phyloP scores from a whole-genome alignment of 2,797 vertebrate species.

The Macropus fuliginosus region DNA sequence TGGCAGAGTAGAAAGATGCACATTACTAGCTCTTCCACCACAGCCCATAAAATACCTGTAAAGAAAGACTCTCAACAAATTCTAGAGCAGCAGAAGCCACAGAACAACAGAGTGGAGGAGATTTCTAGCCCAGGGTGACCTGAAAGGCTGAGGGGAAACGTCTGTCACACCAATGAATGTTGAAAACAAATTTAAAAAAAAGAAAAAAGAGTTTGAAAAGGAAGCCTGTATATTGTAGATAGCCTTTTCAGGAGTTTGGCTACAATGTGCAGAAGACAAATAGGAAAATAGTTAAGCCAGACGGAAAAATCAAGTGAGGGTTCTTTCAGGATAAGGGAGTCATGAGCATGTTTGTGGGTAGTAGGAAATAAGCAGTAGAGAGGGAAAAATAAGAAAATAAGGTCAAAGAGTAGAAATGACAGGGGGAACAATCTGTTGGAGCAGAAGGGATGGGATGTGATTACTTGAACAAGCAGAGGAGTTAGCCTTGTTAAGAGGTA shows the following conservation, averaged over 20 bases:
- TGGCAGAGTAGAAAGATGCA: too few species aligned
- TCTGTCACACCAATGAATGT: too few species aligned
- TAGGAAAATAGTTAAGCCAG: not conserved
- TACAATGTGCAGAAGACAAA: not conserved
- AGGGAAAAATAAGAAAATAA: not conserved
- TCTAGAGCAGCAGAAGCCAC: too few species aligned
- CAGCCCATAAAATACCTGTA: too few species aligned
- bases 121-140: too few species aligned
- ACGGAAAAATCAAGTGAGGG: not conserved
- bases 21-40: too few species aligned
- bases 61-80: too few species aligned
- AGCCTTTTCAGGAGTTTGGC: not conserved
- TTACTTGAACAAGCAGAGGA: not conserved
- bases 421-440: not conserved
- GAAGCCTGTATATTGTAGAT: not conserved
- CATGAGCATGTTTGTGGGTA: not conserved
- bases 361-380: not conserved
- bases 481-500: not conserved
- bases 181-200: too few species aligned
- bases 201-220: too few species aligned
- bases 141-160: too few species aligned
- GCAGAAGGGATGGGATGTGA: not conserved
- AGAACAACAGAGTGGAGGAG: too few species aligned
- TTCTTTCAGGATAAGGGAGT: not conserved
- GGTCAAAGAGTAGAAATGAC: not conserved